phyloP scores from a whole-genome alignment of 2,797 vertebrate genomes.

The Poecilia velifera region DNA sequence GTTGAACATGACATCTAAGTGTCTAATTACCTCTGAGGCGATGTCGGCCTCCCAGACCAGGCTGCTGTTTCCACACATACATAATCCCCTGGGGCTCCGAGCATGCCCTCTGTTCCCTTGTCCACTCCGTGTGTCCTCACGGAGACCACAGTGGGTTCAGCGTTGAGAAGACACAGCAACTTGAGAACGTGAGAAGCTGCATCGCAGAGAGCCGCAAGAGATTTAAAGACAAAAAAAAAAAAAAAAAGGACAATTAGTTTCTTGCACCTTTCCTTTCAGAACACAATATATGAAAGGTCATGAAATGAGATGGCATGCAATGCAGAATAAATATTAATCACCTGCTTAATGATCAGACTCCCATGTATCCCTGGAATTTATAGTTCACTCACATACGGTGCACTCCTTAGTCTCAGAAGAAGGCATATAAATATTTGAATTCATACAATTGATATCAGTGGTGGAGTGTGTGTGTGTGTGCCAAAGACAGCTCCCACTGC shows the following conservation, averaged over 20 bases:
- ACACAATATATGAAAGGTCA: conserved; percentile 31
- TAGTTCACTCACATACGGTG: conserved; percentile 5
- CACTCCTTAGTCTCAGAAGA: conserved; percentile 14
- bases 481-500: conserved; percentile 18
- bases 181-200: conserved; percentile 6
- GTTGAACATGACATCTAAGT: conserved; percentile 72
- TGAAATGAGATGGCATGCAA: conserved; percentile 17
- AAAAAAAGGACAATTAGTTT: neutral
- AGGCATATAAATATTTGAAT: conserved; percentile 63
- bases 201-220: neutral
- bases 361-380: conserved; percentile 22
- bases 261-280: conserved; percentile 9
- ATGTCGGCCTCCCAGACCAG: conserved; percentile 53
- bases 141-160: conserved; percentile 30
- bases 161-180: conserved; percentile 30
- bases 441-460: conserved; percentile 25
- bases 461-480: conserved; percentile 14
- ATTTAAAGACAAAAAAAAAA: conserved; percentile 1
- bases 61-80: conserved; percentile 48
- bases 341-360: conserved; percentile 19
- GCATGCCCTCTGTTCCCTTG: conserved; percentile 19
- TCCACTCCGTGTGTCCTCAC: conserved; percentile 18
- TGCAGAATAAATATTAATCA: conserved; percentile 57
- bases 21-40: conserved; percentile 72
- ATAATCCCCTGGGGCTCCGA: conserved; percentile 28